Conservation (phyloP, 2,113 vertebrate species). For the Tyto alba region DNA sequence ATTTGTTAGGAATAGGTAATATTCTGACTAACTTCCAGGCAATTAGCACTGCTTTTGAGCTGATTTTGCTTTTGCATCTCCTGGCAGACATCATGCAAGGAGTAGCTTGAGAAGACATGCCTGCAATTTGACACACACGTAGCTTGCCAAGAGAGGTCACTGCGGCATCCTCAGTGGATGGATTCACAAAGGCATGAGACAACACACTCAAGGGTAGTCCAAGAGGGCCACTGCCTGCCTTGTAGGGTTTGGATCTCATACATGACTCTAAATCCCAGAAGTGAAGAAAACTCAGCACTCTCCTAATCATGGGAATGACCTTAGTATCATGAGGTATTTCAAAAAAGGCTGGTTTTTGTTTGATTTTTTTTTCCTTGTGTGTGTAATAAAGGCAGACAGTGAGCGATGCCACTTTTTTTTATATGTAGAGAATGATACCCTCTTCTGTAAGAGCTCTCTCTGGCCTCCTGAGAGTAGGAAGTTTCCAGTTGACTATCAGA, state of each 20-base stretch:
- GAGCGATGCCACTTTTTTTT: not conserved
- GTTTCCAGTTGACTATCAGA: not conserved
- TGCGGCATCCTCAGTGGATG: not conserved
- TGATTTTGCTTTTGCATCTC: not conserved
- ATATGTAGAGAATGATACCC: not conserved
- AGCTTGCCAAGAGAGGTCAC: conserved; percentile 23
- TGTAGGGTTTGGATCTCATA: not conserved
- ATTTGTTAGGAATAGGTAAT: not conserved
- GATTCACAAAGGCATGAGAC: not conserved
- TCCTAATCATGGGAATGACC: not conserved
- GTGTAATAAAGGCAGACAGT: not conserved
- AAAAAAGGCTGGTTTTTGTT: not conserved
- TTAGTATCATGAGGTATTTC: not conserved
- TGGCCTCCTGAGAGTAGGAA: not conserved
- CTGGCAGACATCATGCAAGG: not conserved
- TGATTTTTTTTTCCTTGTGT: not conserved
- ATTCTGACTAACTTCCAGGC: not conserved
- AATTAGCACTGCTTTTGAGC: not conserved
- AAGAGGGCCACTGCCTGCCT: not conserved
- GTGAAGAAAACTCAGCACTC: not conserved
- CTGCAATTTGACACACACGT: not conserved
- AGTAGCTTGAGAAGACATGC: not conserved
- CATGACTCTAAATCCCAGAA: not conserved
- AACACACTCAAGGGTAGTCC: not conserved
- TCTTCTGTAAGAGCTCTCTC: not conserved